phyloP scores from a whole-genome alignment of 2,888 invertebrate genomes.

The Metalampra italica region DNA sequence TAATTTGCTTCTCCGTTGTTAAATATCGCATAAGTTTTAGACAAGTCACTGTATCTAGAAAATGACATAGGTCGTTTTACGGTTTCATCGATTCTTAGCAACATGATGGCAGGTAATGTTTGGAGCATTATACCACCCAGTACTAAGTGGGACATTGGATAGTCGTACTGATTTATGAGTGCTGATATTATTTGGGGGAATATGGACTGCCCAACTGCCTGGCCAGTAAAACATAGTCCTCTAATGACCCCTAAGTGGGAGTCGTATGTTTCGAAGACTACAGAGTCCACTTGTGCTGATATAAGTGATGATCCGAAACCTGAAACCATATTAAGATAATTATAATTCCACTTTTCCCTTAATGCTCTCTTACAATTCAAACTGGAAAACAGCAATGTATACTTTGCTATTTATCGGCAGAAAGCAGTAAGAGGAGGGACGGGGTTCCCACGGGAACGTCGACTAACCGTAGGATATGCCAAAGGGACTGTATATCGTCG shows the following conservation, averaged over 20 bases:
- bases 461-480: no score
- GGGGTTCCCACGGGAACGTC: no score
- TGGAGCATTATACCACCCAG: constrained; percentile 62
- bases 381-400: no score
- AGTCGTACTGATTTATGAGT: constrained; percentile 58
- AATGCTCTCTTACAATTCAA: no score
- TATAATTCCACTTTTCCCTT: neutral
- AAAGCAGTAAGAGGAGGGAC: no score
- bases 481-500: no score
- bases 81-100: constrained; percentile 51
- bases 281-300: constrained; percentile 69
- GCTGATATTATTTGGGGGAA: constrained; percentile 66
- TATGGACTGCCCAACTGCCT: constrained; percentile 63
- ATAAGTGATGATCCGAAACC: constrained; percentile 68
- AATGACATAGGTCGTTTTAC: constrained; percentile 46
- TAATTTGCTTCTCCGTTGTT: constrained; percentile 49
- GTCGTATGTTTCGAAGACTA: constrained; percentile 70
- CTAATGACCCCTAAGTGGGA: constrained; percentile 53
- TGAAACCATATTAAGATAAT: constrained; percentile 28
- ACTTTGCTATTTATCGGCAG: no score
- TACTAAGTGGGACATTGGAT: constrained; percentile 52
- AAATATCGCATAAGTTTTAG: constrained; percentile 59
- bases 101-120: constrained; percentile 57
- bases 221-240: constrained; percentile 59
- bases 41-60: constrained; percentile 57